These are phyloP conservation scores for Limnephilus marmoratus DNA, from an alignment of 2,888 invertebrate genomes.

Conservation along the genomic window DNA sequence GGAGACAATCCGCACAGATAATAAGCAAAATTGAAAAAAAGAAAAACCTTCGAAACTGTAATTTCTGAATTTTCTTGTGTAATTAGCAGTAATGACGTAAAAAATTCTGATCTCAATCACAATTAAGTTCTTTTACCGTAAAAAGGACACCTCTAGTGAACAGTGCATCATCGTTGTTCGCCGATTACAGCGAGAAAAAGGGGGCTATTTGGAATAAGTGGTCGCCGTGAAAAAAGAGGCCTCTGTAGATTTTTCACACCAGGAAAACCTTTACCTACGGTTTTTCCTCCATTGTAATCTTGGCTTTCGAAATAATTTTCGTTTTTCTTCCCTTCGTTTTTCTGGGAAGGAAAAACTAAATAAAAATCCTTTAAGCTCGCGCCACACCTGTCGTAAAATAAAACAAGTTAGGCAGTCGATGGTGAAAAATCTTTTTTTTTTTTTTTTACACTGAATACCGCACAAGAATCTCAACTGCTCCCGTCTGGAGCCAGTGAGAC, in stretches of 20 bases:
- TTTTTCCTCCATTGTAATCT: not conserved
- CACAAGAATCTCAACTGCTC: too few relatives aligned
- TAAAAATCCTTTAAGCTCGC: not conserved
- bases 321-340: not conserved
- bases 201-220: slow-evolving; percentile 30
- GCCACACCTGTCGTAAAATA: not conserved
- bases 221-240: slow-evolving; percentile 4
- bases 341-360: not conserved
- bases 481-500: too few relatives aligned
- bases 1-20: too few relatives aligned
- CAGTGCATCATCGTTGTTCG: not conserved
- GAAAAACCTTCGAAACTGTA: too few relatives aligned
- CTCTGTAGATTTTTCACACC: slow-evolving; percentile 27
- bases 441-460: too few relatives aligned
- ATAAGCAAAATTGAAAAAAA: too few relatives aligned
- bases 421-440: not conserved
- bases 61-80: too few relatives aligned
- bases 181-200: slow-evolving; percentile 22
- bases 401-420: not conserved
- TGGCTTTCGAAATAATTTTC: slow-evolving; percentile 3
- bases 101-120: not conserved
- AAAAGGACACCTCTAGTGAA: not conserved
- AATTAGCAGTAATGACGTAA: too few relatives aligned
- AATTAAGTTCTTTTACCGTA: not conserved
- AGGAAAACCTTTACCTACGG: slow-evolving; percentile 14